phyloP scores from a whole-genome alignment of 2,888 invertebrate species.

The Calameuta pallipes region DNA sequence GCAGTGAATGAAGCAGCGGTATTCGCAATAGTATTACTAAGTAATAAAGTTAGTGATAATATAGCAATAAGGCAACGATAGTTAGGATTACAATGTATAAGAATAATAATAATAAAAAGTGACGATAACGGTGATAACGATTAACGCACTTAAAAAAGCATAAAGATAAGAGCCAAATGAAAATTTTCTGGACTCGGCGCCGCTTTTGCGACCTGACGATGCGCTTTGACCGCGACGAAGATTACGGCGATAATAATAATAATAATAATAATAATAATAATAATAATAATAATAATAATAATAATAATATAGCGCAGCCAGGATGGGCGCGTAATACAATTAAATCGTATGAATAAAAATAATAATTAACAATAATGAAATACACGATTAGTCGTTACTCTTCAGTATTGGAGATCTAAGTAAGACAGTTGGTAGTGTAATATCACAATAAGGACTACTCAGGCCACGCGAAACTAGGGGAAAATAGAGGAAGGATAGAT shows the following conservation, averaged over 20 bases:
- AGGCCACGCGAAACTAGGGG: slow-evolving; percentile 61
- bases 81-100: slow-evolving; percentile 1
- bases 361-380: slow-evolving; percentile 36
- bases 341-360: slow-evolving; percentile 10
- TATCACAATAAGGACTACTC: slow-evolving; percentile 67
- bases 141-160: not conserved
- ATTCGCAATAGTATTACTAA: not conserved
- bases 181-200: too few species aligned
- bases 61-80: not conserved
- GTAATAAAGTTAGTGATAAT: slow-evolving; percentile 6
- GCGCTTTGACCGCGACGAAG: slow-evolving; percentile 6
- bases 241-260: slow-evolving; percentile 30
- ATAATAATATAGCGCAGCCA: slow-evolving; percentile 20
- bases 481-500: slow-evolving; percentile 7
- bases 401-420: slow-evolving; percentile 66
- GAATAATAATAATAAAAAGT: slow-evolving; percentile 2
- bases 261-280: slow-evolving; percentile 31
- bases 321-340: slow-evolving; percentile 13
- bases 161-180: too few species aligned
- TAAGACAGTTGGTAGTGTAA: slow-evolving; percentile 67
- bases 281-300: slow-evolving; percentile 33
- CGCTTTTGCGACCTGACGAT: too few species aligned
- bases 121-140: not conserved
- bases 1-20: slow-evolving; percentile 19
- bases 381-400: slow-evolving; percentile 49